Evolutionary conservation across 1,140 invertebrate species (phyloP).

Genomic region (Penaeus indicus): DNA sequence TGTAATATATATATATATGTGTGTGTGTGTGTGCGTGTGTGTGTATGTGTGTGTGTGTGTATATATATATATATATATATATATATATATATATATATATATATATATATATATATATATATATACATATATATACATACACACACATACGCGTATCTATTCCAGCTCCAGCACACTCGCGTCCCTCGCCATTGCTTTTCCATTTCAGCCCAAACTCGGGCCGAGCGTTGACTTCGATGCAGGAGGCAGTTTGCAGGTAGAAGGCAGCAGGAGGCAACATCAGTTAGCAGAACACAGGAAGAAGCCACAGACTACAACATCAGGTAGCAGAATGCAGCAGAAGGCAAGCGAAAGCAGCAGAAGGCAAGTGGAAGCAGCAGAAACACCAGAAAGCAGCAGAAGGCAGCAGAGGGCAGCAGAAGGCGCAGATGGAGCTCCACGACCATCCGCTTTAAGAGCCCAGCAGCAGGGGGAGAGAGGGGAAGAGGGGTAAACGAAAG

Average conservation of each 20-base stretch:
- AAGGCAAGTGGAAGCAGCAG: no score
- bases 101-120: not conserved
- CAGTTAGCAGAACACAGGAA: no score
- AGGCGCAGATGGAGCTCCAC: not conserved
- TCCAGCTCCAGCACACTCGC: not conserved
- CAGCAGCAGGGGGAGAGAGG: not conserved
- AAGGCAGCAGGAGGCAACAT: no score
- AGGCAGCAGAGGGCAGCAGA: no score
- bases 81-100: not conserved
- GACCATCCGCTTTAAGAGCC: slow-evolving; percentile 5
- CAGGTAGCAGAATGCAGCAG: no score
- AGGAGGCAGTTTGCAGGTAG: no score
- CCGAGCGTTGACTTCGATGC: no score
- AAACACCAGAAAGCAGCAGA: no score
- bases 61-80: slow-evolving; percentile 26
- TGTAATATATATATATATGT: not conserved
- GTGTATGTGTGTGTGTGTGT: not conserved
- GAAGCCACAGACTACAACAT: no score
- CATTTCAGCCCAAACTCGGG: no score
- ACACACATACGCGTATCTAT: not conserved
- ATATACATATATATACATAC: not conserved
- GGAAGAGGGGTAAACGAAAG: not conserved
- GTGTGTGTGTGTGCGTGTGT: not conserved
- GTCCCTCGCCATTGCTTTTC: no score
- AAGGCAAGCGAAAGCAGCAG: no score